phyloP scores from a whole-genome alignment of 2,797 vertebrate species.

The Sebastes vulpes region DNA sequence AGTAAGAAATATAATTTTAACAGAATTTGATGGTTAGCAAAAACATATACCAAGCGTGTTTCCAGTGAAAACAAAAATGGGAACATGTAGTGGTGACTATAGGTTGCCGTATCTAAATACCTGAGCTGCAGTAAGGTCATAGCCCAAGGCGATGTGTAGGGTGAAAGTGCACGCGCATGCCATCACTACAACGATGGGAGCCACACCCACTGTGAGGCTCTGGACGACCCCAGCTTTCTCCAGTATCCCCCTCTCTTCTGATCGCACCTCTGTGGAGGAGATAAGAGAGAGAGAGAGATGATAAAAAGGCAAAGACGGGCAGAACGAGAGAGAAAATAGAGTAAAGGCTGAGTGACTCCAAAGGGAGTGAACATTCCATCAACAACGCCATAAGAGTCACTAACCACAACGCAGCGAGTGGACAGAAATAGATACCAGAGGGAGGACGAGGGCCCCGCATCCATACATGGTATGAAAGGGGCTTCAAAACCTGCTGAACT shows the following conservation, averaged over 20 bases:
- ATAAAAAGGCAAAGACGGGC: conserved; percentile 8
- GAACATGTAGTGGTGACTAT: not conserved
- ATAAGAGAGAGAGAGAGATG: conserved; percentile 27
- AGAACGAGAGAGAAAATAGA: conserved; percentile 14
- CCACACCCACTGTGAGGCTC: conserved; percentile 87
- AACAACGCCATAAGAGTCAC: conserved; percentile 32
- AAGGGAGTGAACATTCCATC: conserved; percentile 34
- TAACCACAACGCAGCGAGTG: conserved; percentile 2
- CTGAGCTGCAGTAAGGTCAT: conserved; percentile 88
- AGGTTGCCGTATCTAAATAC: conserved; percentile 56
- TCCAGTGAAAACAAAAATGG: not conserved
- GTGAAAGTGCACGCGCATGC: conserved; percentile 91
- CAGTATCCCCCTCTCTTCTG: conserved; percentile 83
- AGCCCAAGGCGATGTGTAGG: conserved; percentile 88
- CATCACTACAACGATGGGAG: conserved; percentile 87
- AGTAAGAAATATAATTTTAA: not conserved
- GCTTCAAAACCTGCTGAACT: conserved; percentile 60
- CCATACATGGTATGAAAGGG: conserved; percentile 57
- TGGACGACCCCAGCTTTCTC: conserved; percentile 86
- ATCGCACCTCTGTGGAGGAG: conserved; percentile 81
- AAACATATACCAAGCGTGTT: not conserved
- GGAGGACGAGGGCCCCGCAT: conserved; percentile 25
- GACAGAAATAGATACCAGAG: conserved; percentile 60
- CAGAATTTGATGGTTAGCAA: not conserved
- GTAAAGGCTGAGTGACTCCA: conserved; percentile 9